Conservation (phyloP, 2,113 vertebrate genomes). For the Calidris pugnax region DNA sequence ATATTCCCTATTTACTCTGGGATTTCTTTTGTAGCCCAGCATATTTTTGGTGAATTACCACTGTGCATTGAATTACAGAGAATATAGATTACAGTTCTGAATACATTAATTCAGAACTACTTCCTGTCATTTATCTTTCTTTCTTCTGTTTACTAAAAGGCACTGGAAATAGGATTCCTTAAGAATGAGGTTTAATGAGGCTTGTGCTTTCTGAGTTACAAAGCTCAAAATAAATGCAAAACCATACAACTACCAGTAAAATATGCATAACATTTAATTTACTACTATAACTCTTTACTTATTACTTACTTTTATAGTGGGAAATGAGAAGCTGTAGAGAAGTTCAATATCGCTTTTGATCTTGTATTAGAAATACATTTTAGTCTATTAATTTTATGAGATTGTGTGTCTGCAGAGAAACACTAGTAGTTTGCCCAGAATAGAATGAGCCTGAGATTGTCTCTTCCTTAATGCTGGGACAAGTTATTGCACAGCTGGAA, state of each 20-base stretch:
- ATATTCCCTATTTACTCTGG: not conserved
- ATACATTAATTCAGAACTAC: not conserved
- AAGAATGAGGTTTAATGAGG: not conserved
- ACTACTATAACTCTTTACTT: not conserved
- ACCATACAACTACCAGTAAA: not conserved
- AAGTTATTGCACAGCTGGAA: constrained; percentile 45
- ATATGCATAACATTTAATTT: not conserved
- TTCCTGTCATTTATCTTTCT: not conserved
- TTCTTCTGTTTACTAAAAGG: not conserved
- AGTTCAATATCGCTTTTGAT: not conserved
- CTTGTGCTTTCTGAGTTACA: not conserved
- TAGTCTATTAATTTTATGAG: not conserved
- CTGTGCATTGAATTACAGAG: not conserved
- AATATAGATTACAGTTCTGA: not conserved
- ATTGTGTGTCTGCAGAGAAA: not conserved
- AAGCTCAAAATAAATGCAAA: not conserved
- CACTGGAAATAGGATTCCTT: not conserved
- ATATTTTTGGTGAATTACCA: not conserved
- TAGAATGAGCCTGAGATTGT: not conserved
- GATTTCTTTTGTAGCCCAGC: not conserved
- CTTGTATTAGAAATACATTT: not conserved
- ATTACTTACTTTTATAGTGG: not conserved
- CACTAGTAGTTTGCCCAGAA: not conserved
- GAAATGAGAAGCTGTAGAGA: not conserved
- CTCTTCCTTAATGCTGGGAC: not conserved